Evolutionary conservation across 2,797 vertebrate genomes (phyloP).

Genomic region (Lophura swinhoii): DNA sequence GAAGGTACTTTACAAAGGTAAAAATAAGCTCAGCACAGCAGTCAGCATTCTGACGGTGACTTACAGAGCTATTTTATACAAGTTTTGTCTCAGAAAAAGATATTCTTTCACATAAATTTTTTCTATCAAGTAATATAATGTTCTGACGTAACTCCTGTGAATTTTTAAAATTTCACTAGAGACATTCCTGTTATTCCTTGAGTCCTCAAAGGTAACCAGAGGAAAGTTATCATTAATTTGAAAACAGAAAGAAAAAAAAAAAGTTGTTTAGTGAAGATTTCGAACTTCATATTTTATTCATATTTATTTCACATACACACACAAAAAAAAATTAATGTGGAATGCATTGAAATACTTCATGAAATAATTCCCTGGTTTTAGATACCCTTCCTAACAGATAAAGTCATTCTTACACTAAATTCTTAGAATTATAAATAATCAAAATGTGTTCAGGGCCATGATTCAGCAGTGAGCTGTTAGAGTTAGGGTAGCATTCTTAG

Average conservation of each 20-base stretch:
- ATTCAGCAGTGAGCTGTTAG: too few relatives aligned
- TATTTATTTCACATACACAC: too few relatives aligned
- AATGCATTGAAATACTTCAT: background rate
- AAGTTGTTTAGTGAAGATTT: too few relatives aligned
- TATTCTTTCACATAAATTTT: too few relatives aligned
- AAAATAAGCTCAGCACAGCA: background rate
- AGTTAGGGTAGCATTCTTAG: too few relatives aligned
- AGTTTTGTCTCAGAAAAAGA: too few relatives aligned
- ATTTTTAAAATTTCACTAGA: background rate
- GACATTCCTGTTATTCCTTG: background rate
- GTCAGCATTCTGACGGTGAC: background rate
- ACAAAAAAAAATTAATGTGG: too few relatives aligned
- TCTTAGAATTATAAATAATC: conserved; percentile 21
- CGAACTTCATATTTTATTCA: too few relatives aligned
- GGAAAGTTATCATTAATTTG: conserved; percentile 37
- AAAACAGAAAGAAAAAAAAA: background rate
- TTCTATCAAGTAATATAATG: too few relatives aligned
- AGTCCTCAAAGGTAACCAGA: conserved; percentile 31
- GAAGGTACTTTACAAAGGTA: background rate
- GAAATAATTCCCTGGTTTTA: background rate
- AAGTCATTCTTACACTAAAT: background rate
- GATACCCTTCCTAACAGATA: conserved; percentile 4
- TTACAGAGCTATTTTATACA: background rate
- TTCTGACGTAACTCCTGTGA: too few relatives aligned
- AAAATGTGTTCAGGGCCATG: too few relatives aligned